Base-by-base conservation (phyloP, 2,888 invertebrate species). In the Mimumesa dahlbomi region DNA sequence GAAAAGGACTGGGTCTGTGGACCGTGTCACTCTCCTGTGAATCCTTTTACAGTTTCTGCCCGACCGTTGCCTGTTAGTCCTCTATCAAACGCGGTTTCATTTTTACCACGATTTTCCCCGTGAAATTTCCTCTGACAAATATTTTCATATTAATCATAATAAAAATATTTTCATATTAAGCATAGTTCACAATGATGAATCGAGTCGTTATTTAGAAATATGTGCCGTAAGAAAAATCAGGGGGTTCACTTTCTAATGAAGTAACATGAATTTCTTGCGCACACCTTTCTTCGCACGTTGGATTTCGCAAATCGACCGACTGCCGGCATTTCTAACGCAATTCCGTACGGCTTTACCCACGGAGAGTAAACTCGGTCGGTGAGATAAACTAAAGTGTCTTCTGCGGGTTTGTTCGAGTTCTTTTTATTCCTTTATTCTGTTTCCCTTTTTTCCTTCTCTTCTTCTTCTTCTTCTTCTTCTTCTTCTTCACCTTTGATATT, bases 341-440 rank as follows among this genome's bases (percentile, higher is more conserved):
- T 54, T 18, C 29, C 36, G 13, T 31, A 2, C 21, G 13, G 14
- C 38, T 57, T 53, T 58, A 64, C 21, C 43, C 43, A 42, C 68
- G 29, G 38, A 46, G n/a, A 54, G 38, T 43, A 48, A 68, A 49
- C 65, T 59, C 49, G 64, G 49, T 49, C 53, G 65, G 14, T 43
- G 29, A 25, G 45, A 48, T 29, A 46, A 58, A 48, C 6, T 50
- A 5, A 13, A 42, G n/a, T 29, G 2, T 7, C 29, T 31, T 3
- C 16, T 11, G 13, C 25, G 31, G 46, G 29, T 42, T 21, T n/a
- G 1, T n/a, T 29, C 9, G 22, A 5, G 4, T 21, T 25, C 31
- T 48, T 21, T 29, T 31, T 34, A 31, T 9, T 22, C 25, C 5
- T 31, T 13, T 18, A 11, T 21, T 38, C 22, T 36, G 1, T 7